Evolutionary conservation across 2,113 vertebrate genomes (phyloP).

Genomic region (Mormyrus iriodes): DNA sequence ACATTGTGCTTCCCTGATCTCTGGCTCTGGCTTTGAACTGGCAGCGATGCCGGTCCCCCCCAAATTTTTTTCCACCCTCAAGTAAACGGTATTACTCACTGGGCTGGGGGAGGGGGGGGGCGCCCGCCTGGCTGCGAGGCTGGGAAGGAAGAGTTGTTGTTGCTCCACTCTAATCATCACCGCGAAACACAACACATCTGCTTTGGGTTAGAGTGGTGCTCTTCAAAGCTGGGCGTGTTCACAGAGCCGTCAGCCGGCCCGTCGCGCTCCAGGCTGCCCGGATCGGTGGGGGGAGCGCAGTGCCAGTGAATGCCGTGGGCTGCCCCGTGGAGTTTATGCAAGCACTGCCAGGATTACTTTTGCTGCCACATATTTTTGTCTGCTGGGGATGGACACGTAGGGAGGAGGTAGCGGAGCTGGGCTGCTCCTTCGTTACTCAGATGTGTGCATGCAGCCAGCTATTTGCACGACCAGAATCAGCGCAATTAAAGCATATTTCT

Average conservation of each 20-base stretch:
- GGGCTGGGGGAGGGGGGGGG: background rate
- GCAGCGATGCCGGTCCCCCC: background rate
- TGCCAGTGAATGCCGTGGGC: background rate
- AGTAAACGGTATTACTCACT: constrained; percentile 21
- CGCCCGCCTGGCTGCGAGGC: constrained; percentile 5
- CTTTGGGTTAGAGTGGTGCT: constrained; percentile 2
- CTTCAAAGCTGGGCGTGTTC: background rate
- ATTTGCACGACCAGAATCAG: background rate
- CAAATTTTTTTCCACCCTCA: constrained; percentile 15
- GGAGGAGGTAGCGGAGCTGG: background rate
- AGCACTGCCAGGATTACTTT: background rate
- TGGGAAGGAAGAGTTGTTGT: background rate
- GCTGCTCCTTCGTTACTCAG: background rate
- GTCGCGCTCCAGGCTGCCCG: background rate
- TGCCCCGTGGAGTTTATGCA: background rate
- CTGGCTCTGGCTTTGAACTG: background rate
- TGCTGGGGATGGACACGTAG: background rate
- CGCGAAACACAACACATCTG: constrained; percentile 18
- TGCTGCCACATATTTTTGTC: background rate
- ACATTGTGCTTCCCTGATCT: constrained; percentile 14
- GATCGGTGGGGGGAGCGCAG: background rate
- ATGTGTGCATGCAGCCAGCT: background rate
- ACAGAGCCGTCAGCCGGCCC: background rate
- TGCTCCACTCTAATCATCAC: constrained; percentile 16
- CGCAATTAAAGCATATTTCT: too few species aligned